Percentiles rank a stretch among this genome's conserved stretches.
These are phyloP conservation scores for Micropoecilia bifurca DNA, from an alignment of 2,797 vertebrate species.

Conservation along the genomic window DNA sequence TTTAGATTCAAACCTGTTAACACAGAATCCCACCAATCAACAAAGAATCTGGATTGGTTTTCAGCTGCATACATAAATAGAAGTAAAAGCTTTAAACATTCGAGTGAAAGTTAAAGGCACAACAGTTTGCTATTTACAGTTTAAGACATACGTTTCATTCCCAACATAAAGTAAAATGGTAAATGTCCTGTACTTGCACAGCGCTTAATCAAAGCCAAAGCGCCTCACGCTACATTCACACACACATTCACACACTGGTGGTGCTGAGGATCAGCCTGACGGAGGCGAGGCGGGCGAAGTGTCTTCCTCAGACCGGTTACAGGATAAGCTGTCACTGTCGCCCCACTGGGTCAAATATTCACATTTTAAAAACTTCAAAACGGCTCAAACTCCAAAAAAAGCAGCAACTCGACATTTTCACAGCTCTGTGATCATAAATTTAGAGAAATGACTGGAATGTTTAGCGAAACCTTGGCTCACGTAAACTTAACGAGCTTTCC, in stretches of 20 bases:
- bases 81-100: neutral
- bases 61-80: neutral
- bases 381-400: neutral
- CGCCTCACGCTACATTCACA: too few species aligned
- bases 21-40: neutral
- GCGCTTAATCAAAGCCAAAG: neutral
- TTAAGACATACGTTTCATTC: neutral
- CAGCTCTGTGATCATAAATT: neutral
- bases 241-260: too few species aligned
- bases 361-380: neutral
- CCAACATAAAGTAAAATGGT: neutral
- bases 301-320: too few species aligned
- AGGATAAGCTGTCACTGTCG: too few species aligned
- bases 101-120: neutral
- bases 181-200: too few species aligned
- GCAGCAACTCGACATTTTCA: neutral
- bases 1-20: neutral
- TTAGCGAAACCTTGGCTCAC: neutral
- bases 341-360: neutral
- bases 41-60: neutral
- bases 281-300: too few species aligned
- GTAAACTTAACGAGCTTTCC: neutral
- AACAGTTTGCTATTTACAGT: constrained; percentile 3
- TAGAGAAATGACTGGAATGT: neutral
- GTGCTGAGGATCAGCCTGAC: too few species aligned